Conservation (phyloP, 2,113 vertebrate species). For the Merops nubicus region DNA sequence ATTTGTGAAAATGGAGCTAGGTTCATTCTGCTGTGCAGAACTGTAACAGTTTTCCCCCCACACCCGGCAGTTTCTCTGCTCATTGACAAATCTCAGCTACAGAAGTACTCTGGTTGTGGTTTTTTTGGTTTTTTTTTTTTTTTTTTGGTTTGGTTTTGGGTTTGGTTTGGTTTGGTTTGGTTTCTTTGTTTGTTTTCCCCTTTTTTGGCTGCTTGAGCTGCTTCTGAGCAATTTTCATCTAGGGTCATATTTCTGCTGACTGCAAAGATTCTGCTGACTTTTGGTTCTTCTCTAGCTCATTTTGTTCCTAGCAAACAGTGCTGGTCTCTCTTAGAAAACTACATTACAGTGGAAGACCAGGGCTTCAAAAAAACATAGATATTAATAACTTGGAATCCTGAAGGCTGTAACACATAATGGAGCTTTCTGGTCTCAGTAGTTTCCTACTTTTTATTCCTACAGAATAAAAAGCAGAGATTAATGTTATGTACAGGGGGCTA, state of each 20-base stretch:
- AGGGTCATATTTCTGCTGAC: background rate
- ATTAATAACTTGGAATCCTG: background rate
- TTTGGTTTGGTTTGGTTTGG: too few species aligned
- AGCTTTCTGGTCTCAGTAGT: background rate
- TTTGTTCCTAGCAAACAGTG: background rate
- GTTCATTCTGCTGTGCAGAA: background rate
- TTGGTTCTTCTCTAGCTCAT: background rate
- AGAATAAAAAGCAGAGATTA: background rate
- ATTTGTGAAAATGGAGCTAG: background rate
- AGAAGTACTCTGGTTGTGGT: background rate
- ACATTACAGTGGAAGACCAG: background rate
- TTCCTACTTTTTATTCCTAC: background rate
- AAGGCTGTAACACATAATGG: background rate
- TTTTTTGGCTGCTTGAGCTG: background rate
- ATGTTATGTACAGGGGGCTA: background rate
- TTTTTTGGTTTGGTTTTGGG: too few species aligned
- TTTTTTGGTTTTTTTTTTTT: too few species aligned
- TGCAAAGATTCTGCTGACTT: background rate
- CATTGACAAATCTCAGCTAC: background rate
- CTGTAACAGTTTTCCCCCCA: background rate
- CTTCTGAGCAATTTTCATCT: background rate
- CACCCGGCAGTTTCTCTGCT: background rate
- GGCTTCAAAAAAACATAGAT: background rate
- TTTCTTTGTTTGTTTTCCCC: background rate
- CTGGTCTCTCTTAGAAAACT: background rate